Conservation (phyloP, 2,113 vertebrate genomes). For the Rhadina sibilatrix region DNA sequence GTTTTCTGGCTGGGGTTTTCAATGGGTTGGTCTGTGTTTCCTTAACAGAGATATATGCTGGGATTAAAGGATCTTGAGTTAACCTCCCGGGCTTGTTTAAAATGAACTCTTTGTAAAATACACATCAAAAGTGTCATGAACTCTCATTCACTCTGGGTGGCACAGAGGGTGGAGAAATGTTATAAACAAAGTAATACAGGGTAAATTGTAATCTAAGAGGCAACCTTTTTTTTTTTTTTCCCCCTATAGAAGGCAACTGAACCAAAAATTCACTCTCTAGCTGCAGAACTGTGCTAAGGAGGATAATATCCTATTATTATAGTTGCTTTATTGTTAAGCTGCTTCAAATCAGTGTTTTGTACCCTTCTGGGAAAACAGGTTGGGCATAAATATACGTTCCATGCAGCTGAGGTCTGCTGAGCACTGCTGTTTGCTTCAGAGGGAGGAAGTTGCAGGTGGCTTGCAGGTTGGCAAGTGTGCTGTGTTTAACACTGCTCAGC, state of each 20-base stretch:
- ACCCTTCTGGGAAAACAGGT: constrained; percentile 35
- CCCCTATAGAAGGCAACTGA: not conserved
- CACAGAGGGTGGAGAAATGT: not conserved
- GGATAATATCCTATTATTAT: not conserved
- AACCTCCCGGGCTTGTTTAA: constrained; percentile 25
- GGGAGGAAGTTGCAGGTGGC: constrained; percentile 32
- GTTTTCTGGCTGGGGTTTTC: constrained; percentile 4
- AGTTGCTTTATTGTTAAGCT: not conserved
- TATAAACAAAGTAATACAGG: constrained; percentile 30
- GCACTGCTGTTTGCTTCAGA: not conserved
- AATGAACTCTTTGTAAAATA: constrained; percentile 55
- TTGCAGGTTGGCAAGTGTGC: not conserved
- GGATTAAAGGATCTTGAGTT: constrained; percentile 57
- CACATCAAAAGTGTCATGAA: constrained; percentile 57
- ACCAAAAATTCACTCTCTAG: not conserved
- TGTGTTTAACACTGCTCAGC: not conserved
- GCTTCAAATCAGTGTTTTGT: not conserved
- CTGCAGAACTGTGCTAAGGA: not conserved
- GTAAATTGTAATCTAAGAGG: constrained; percentile 26
- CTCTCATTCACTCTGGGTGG: constrained; percentile 55
- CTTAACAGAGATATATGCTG: constrained; percentile 38
- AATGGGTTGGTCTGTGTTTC: constrained; percentile 11
- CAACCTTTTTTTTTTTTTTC: not conserved
- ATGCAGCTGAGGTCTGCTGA: not conserved
- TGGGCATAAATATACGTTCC: not conserved